Percentiles rank a stretch among this genome's conserved stretches.
These are phyloP conservation scores for Aphelinus certus DNA, from an alignment of 1,140 invertebrate genomes.

Conservation along the genomic window DNA sequence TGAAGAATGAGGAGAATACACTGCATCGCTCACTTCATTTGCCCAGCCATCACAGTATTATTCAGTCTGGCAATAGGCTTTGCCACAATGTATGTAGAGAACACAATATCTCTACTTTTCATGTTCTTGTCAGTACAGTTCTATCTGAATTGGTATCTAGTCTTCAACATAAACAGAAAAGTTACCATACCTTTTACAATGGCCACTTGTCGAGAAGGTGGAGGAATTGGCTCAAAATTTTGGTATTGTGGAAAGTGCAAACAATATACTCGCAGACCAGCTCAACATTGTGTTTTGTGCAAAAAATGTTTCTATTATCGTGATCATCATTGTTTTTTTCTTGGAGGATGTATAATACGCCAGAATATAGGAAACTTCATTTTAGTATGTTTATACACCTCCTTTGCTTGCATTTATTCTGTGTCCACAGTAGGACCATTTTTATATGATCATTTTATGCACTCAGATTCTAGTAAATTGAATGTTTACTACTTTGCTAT, in stretches of 20 bases:
- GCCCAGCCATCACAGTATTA: conserved; percentile 33
- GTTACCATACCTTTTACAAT: conserved; percentile 44
- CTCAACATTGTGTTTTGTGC: conserved; percentile 50
- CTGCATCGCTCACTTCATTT: conserved; percentile 24
- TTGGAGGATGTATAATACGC: conserved; percentile 50
- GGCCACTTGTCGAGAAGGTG: conserved; percentile 15
- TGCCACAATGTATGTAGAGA: conserved; percentile 49
- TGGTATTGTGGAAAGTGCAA: conserved; percentile 55
- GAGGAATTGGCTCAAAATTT: conserved; percentile 40
- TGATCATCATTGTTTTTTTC: conserved; percentile 55
- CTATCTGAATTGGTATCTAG: conserved; percentile 54
- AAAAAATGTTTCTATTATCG: conserved; percentile 52
- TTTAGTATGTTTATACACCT: conserved; percentile 52
- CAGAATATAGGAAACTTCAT: conserved; percentile 57
- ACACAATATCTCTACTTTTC: conserved; percentile 48
- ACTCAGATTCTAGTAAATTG: conserved; percentile 40
- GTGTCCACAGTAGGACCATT: conserved; percentile 46
- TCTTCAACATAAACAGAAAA: conserved; percentile 47
- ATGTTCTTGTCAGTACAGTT: conserved; percentile 52
- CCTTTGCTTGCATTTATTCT: conserved; percentile 51
- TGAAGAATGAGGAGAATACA: conserved; percentile 25
- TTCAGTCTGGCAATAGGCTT: conserved; percentile 28
- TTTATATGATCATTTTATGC: conserved; percentile 50
- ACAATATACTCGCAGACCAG: conserved; percentile 48
- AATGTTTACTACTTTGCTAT: conserved; percentile 47